These are phyloP conservation scores for Hirudinaria manillensis DNA, from an alignment of 2,888 invertebrate genomes.

Conservation along the genomic window DNA sequence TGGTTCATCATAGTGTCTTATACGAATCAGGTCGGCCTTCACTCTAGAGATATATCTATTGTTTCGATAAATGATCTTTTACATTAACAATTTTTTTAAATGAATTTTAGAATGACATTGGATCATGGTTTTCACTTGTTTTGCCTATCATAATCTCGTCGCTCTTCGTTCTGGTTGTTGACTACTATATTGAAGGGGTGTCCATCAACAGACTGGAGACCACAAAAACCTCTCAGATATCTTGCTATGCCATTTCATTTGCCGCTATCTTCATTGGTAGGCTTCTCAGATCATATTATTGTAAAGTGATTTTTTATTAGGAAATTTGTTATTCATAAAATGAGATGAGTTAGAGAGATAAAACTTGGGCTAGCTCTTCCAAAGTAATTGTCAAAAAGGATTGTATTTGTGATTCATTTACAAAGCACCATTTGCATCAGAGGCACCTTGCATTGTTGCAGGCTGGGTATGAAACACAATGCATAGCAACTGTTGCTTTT, in stretches of 20 bases:
- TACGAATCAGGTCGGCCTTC: slow-evolving; percentile 48
- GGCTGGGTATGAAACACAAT: too few relatives aligned
- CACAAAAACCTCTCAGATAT: slow-evolving; percentile 48
- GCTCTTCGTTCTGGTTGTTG: slow-evolving; percentile 55
- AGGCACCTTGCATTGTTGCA: too few relatives aligned
- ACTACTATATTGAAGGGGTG: slow-evolving; percentile 57
- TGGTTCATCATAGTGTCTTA: slow-evolving; percentile 54
- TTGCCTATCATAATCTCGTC: slow-evolving; percentile 52
- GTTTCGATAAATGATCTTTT: neutral
- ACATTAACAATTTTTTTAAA: neutral
- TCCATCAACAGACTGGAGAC: slow-evolving; percentile 51
- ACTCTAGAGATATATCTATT: neutral
- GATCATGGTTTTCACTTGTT: slow-evolving; percentile 47
- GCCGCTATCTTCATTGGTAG: slow-evolving; percentile 51
- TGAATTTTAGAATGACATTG: slow-evolving; percentile 38
- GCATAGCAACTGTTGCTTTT: too few relatives aligned
- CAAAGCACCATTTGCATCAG: too few relatives aligned
- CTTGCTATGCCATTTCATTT: slow-evolving; percentile 53
- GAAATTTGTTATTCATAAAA: too few relatives aligned
- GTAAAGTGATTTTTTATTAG: neutral
- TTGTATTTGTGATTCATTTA: too few relatives aligned
- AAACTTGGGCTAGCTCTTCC: too few relatives aligned
- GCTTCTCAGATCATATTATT: slow-evolving; percentile 33
- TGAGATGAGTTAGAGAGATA: too few relatives aligned
- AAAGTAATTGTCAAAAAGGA: too few relatives aligned